Evolutionary conservation across 2,797 vertebrate species (phyloP).

Genomic region (Threskiornis aethiopicus): DNA sequence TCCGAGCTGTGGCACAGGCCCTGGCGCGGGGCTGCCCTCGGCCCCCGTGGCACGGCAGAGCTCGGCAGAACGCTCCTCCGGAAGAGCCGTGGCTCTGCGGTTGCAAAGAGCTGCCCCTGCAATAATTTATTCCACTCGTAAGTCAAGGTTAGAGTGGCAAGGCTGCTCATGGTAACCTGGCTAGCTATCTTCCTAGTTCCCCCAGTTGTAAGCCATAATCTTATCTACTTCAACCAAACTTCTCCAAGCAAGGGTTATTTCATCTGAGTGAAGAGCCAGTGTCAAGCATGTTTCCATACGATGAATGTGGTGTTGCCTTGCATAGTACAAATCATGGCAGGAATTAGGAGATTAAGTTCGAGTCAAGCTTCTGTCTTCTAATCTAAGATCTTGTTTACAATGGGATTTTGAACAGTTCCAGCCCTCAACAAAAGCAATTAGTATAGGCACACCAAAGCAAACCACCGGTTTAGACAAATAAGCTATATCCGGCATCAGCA

Average conservation of each 20-base stretch:
- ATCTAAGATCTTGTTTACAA: not conserved
- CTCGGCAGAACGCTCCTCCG: rapidly evolving
- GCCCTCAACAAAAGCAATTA: not conserved
- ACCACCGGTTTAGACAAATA: not conserved
- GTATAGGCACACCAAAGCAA: not conserved
- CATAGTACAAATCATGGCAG: not conserved
- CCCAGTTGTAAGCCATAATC: rapidly evolving
- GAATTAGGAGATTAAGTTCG: not conserved
- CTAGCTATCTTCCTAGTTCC: not conserved
- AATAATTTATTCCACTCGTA: rapidly evolving
- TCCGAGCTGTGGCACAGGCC: no score
- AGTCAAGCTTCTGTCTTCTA: not conserved
- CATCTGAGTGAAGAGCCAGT: rapidly evolving
- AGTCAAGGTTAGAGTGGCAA: not conserved
- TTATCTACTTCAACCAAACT: not conserved
- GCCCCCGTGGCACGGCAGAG: not conserved
- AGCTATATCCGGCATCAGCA: not conserved
- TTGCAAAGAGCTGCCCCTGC: rapidly evolving
- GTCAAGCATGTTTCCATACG: rapidly evolving
- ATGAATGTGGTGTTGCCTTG: not conserved
- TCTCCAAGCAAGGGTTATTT: not conserved
- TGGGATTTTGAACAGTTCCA: not conserved
- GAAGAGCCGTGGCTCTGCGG: not conserved
- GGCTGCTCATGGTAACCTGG: not conserved
- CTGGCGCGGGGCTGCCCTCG: not conserved